Conservation (phyloP, 1,140 invertebrate species). For the Diplogasteroides magnus region DNA sequence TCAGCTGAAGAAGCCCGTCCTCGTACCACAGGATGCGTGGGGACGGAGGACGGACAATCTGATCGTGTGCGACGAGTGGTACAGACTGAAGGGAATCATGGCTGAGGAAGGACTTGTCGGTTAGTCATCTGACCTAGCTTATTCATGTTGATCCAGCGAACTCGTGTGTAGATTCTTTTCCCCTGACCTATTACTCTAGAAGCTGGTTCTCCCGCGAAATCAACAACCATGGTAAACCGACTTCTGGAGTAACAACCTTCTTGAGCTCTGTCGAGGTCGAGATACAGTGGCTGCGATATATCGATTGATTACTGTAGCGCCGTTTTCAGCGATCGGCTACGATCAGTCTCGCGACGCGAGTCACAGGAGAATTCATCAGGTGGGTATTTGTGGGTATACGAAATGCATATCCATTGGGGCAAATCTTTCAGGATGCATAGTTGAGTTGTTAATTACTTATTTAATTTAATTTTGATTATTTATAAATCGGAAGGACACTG, state of each 20-base stretch:
- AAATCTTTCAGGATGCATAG: background rate
- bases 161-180: too few species aligned
- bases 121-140: background rate
- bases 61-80: constrained; percentile 62
- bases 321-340: constrained; percentile 59
- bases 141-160: too few species aligned
- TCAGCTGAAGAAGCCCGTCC: constrained; percentile 58
- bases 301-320: too few species aligned
- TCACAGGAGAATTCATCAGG: constrained; percentile 62
- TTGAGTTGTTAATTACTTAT: background rate
- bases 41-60: constrained; percentile 61
- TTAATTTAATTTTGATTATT: too few species aligned
- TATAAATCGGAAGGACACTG: too few species aligned
- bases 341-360: constrained; percentile 54
- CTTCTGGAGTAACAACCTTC: too few species aligned
- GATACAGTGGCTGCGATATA: too few species aligned
- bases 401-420: too few species aligned
- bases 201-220: too few species aligned
- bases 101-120: constrained; percentile 64
- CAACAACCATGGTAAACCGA: too few species aligned
- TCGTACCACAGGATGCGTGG: constrained; percentile 62
- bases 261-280: too few species aligned
- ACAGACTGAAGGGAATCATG: constrained; percentile 61
- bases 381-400: too few species aligned
- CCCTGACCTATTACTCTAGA: background rate